Evolutionary conservation across 2,797 vertebrate genomes (phyloP).

Genomic region (Alcedo atthis): DNA sequence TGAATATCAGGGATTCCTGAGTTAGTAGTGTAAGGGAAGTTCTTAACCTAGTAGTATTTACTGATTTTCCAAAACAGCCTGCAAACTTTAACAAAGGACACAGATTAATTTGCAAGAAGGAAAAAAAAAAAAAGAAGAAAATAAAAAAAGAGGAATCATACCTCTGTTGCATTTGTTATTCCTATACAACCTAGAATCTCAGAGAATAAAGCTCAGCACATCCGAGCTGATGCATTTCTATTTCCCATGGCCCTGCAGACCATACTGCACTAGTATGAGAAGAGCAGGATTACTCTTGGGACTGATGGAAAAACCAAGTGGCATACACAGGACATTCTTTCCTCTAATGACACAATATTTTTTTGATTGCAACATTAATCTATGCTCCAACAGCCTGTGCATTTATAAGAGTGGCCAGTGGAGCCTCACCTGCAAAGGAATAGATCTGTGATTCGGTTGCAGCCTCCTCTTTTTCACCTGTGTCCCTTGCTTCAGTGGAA

Average conservation of each 20-base stretch:
- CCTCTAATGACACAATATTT: not conserved
- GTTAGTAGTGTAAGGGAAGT: not conserved
- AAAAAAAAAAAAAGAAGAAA: too few relatives aligned
- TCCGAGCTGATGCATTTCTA: not conserved
- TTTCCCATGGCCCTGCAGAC: not conserved
- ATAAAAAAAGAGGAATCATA: not conserved
- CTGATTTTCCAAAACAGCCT: not conserved
- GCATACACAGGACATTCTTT: not conserved
- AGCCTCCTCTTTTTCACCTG: not conserved
- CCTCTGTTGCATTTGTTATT: not conserved
- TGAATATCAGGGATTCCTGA: not conserved
- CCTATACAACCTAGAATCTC: not conserved
- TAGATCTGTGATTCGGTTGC: not conserved
- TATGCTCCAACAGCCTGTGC: not conserved
- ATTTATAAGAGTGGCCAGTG: accelerated
- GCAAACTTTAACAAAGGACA: not conserved
- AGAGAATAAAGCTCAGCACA: not conserved
- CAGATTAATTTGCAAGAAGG: not conserved
- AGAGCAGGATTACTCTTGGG: not conserved
- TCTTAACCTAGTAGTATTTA: not conserved
- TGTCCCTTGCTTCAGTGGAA: not conserved
- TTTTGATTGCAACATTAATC: not conserved
- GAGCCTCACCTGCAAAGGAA: not conserved
- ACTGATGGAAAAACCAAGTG: not conserved
- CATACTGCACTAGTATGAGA: not conserved